phyloP scores from a whole-genome alignment of 2,797 vertebrate genomes.

The Huso huso region DNA sequence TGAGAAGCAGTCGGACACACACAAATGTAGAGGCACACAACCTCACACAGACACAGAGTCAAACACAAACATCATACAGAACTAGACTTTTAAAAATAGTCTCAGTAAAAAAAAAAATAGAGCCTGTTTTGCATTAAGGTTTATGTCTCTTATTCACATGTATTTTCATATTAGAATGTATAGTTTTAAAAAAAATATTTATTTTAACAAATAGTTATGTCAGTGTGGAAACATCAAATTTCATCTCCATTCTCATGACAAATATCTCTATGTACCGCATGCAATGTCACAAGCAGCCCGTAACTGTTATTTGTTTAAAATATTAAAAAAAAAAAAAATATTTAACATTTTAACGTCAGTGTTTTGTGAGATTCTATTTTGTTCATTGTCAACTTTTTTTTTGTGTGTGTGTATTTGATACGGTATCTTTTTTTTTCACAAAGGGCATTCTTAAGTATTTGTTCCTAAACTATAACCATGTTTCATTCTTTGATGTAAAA shows the following conservation, averaged over 20 bases:
- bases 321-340: constrained; percentile 50
- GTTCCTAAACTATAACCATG: constrained; percentile 86
- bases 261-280: constrained; percentile 65
- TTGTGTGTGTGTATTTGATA: constrained; percentile 61
- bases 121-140: constrained; percentile 70
- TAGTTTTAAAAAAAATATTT: neutral
- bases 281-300: constrained; percentile 66
- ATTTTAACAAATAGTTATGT: constrained; percentile 38
- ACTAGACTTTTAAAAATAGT: neutral
- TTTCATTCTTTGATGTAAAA: constrained; percentile 55
- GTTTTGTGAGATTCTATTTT: constrained; percentile 73
- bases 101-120: constrained; percentile 14
- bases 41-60: no score
- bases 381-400: constrained; percentile 65
- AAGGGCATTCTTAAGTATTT: constrained; percentile 70
- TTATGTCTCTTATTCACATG: constrained; percentile 47
- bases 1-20: no score
- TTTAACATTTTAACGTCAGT: constrained; percentile 70
- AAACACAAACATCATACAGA: no score
- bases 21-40: no score
- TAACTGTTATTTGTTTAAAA: constrained; percentile 39
- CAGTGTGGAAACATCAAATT: constrained; percentile 53
- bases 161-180: constrained; percentile 32
- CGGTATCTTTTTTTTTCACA: constrained; percentile 55
- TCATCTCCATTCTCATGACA: constrained; percentile 49